These are phyloP conservation scores for Struthio camelus DNA, from an alignment of 2,113 vertebrate species.

Conservation along the genomic window DNA sequence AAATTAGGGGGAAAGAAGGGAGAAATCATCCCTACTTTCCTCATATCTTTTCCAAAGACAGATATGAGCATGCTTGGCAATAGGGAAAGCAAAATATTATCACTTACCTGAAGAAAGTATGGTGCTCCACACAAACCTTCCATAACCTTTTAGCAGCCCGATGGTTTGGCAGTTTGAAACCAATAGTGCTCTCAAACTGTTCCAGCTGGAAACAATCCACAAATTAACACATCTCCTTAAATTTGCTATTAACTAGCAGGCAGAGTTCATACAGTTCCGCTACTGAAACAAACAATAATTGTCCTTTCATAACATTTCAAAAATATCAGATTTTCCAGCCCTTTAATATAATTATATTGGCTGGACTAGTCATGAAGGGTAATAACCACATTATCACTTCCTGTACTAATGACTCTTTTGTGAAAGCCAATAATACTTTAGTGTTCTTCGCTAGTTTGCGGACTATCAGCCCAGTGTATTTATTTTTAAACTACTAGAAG, in stretches of 20 bases:
- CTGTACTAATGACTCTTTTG: neutral
- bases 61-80: neutral
- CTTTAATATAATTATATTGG: neutral
- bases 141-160: slow-evolving; percentile 94
- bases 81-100: neutral
- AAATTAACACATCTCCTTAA: slow-evolving; percentile 17
- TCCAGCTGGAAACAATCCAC: slow-evolving; percentile 82
- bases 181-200: slow-evolving; percentile 98
- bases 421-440: neutral
- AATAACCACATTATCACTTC: neutral
- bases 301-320: neutral
- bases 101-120: slow-evolving; percentile 96
- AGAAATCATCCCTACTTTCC: neutral
- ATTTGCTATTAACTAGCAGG: neutral
- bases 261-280: neutral
- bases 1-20: neutral
- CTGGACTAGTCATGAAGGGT: neutral
- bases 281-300: neutral
- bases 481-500: neutral
- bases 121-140: slow-evolving; percentile 99
- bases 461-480: neutral
- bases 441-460: neutral
- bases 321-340: neutral
- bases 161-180: slow-evolving; percentile 96
- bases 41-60: neutral